Conservation (phyloP, 2,797 vertebrate genomes). For the Numenius phaeopus region DNA sequence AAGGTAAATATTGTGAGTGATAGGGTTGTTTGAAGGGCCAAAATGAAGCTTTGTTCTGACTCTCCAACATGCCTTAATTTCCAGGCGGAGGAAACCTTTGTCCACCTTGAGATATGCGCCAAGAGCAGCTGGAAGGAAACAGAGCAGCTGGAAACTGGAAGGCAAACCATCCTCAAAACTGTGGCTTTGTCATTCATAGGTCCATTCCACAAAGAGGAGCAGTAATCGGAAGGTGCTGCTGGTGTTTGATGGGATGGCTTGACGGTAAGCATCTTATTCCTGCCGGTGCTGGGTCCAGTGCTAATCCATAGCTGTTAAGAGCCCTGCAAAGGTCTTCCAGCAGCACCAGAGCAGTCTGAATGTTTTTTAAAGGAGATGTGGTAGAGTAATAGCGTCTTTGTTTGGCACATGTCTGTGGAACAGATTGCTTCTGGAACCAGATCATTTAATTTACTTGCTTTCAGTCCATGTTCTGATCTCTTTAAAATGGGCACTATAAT, state of each 20-base stretch:
- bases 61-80: neutral
- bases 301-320: neutral
- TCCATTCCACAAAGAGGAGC: neutral
- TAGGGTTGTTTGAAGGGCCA: neutral
- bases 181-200: neutral
- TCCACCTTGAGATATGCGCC: neutral
- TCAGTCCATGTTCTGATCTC: constrained; percentile 37
- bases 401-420: constrained; percentile 21
- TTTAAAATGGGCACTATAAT: constrained; percentile 45
- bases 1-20: neutral
- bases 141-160: neutral
- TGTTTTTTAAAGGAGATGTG: neutral
- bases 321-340: neutral
- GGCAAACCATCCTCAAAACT: neutral
- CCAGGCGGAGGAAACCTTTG: neutral
- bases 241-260: neutral
- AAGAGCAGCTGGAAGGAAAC: neutral
- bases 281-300: accelerated
- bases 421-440: constrained; percentile 13
- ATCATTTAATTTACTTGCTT: constrained; percentile 14
- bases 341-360: neutral
- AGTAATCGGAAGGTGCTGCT: neutral
- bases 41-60: neutral
- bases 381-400: neutral
- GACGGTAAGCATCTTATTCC: neutral